A percentile compares a stretch with the other conserved stretches of the same genome.
Evolutionary conservation across 2,113 vertebrate genomes (phyloP).

Genomic region (Prinia subflava): DNA sequence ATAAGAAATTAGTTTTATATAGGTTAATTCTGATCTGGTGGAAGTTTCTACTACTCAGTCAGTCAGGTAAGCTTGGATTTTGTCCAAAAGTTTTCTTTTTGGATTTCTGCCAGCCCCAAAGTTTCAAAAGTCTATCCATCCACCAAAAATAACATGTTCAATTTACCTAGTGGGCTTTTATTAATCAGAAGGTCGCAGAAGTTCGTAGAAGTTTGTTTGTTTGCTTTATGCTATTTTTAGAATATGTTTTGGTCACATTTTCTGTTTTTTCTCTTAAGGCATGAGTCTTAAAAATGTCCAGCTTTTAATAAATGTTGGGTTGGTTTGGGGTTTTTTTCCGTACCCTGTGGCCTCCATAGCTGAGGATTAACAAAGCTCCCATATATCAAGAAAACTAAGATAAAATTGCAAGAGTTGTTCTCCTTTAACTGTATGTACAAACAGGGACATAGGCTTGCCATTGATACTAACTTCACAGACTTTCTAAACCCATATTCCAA

Average conservation of each 20-base stretch:
- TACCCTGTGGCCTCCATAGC: neutral
- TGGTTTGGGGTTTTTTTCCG: rapidly evolving
- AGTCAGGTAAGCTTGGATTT: neutral
- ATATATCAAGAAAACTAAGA: neutral
- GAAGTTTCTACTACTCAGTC: neutral
- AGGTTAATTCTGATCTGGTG: neutral
- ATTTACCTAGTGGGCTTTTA: neutral
- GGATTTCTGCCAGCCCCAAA: neutral
- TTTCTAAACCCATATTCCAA: neutral
- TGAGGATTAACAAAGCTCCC: neutral
- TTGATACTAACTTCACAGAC: neutral
- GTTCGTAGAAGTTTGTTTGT: neutral
- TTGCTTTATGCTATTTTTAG: neutral
- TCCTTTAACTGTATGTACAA: neutral
- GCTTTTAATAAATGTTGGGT: neutral
- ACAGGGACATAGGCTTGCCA: neutral
- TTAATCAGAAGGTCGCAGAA: neutral
- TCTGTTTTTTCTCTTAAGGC: neutral
- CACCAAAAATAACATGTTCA: neutral
- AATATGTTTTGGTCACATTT: neutral
- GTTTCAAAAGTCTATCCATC: neutral
- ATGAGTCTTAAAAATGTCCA: neutral
- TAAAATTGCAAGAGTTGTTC: neutral
- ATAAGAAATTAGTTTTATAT: neutral
- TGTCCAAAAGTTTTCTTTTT: neutral